Evolutionary conservation across 2,113 vertebrate genomes (phyloP).

Genomic region (Galemys pyrenaicus): DNA sequence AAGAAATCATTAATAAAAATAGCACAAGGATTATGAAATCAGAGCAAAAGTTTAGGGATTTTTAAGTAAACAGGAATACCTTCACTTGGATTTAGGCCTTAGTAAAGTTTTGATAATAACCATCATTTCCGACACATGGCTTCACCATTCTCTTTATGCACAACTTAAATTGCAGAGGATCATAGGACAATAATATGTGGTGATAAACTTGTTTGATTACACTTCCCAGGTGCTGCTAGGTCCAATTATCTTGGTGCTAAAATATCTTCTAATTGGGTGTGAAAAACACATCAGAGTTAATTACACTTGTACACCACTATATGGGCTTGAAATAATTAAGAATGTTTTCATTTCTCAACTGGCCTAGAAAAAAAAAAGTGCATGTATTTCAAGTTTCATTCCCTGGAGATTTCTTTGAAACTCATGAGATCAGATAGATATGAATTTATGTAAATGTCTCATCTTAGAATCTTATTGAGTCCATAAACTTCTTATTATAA

Average conservation of each 20-base stretch:
- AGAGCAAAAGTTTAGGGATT: background rate
- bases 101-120: slow-evolving; percentile 41
- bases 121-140: slow-evolving; percentile 13
- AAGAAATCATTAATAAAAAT: slow-evolving; percentile 46
- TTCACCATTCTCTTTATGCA: slow-evolving; percentile 31
- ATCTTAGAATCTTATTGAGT: slow-evolving; percentile 45
- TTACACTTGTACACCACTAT: slow-evolving; percentile 70
- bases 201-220: slow-evolving; percentile 75
- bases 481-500: slow-evolving; percentile 59
- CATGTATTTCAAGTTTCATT: slow-evolving; percentile 72
- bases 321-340: slow-evolving; percentile 84
- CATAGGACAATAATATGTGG: slow-evolving; percentile 58
- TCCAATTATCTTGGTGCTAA: slow-evolving; percentile 81
- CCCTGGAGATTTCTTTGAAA: slow-evolving; percentile 74
- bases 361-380: slow-evolving; percentile 78
- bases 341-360: slow-evolving; percentile 80
- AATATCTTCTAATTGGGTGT: slow-evolving; percentile 80
- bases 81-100: background rate
- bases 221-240: slow-evolving; percentile 77
- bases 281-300: slow-evolving; percentile 81
- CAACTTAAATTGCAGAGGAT: slow-evolving; percentile 38
- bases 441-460: slow-evolving; percentile 74
- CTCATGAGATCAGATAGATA: slow-evolving; percentile 64
- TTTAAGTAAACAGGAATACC: slow-evolving; percentile 22
- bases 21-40: background rate